Base-by-base conservation (phyloP, 2,113 vertebrate genomes). In the Nyctibius bracteatus region DNA sequence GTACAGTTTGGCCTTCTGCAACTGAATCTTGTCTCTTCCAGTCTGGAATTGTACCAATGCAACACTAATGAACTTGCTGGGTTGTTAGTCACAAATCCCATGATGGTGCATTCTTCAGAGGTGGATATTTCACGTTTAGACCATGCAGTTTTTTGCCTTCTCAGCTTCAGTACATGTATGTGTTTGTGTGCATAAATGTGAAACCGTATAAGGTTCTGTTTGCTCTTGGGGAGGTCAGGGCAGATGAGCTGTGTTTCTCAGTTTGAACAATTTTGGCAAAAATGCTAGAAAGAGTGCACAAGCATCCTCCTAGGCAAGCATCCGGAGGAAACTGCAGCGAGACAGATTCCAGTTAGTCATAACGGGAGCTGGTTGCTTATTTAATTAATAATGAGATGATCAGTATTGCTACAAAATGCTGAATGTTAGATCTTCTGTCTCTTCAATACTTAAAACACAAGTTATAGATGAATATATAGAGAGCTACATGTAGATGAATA, bases 61-160 rank as follows among this genome's bases (percentile, higher is more conserved):
- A 52, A 49, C 44, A 41, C 67, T 19, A 18, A 9, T 52, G 63
- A 21, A 51, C 21, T 5, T 23, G 4, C 24, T 23, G 31, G 25
- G 17, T 2, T 16, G 5, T 22, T 7, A 37, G 8, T 31, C 54
- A 62, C 25, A 37, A 23, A 15, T 8, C 31, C 61, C 47, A 14
- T 2, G 1, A 13, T 3, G 9, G 3, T 5, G 16, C 13, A 7
- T 1, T 59, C 57, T 67, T 79, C 70, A n/a, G 31, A 77, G 82
- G 44, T 0, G 2, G 21, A 1, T 6, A 18, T 39, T 44, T 39
- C 35, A 17, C 5, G 0, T 39, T 75, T 9, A 5, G 57, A 33
- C 15, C 19, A 6, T 2, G 3, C 2, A n/a, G 55, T 9, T 6
- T 66, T 70, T 44, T 41, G 37, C 12, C 9, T 10, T 30, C 23